Conservation (phyloP, 2,888 invertebrate species). For the Artemia sinica region DNA sequence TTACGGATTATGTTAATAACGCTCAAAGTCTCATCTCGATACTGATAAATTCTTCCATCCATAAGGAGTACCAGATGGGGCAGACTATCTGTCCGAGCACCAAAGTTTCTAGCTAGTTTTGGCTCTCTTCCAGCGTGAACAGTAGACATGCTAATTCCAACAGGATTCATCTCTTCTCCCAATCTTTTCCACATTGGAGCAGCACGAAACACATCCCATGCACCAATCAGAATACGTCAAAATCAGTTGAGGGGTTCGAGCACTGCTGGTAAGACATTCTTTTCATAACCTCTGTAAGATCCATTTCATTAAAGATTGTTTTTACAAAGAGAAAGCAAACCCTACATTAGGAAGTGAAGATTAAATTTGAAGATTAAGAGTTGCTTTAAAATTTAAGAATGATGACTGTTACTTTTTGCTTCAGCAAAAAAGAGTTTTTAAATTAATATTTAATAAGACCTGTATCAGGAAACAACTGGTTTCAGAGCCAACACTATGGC, state of each 20-base stretch:
- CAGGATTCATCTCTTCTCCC: constrained; percentile 64
- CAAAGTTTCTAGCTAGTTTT: constrained; percentile 53
- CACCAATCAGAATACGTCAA: constrained; percentile 91
- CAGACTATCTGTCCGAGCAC: constrained; percentile 47
- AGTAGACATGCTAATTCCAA: constrained; percentile 55
- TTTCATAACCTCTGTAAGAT: constrained; percentile 59
- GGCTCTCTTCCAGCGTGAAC: constrained; percentile 70
- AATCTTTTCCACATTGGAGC: constrained; percentile 68
- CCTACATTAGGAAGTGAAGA: no score
- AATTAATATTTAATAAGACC: no score
- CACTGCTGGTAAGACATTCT: constrained; percentile 62
- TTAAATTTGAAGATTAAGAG: no score
- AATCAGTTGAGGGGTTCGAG: constrained; percentile 60
- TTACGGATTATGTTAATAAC: constrained; percentile 61
- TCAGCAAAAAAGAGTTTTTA: no score
- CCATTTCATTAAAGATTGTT: no score
- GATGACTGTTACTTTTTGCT: no score
- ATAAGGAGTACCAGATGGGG: constrained; percentile 63
- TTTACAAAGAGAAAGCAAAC: no score
- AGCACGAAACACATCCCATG: constrained; percentile 68
- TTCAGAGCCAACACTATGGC: no score
- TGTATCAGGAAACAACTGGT: no score
- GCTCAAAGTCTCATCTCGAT: constrained; percentile 60
- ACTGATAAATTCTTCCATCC: constrained; percentile 66
- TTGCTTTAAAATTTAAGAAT: no score